phyloP scores from a whole-genome alignment of 2,888 invertebrate genomes.

The Antheraea assamensis region DNA sequence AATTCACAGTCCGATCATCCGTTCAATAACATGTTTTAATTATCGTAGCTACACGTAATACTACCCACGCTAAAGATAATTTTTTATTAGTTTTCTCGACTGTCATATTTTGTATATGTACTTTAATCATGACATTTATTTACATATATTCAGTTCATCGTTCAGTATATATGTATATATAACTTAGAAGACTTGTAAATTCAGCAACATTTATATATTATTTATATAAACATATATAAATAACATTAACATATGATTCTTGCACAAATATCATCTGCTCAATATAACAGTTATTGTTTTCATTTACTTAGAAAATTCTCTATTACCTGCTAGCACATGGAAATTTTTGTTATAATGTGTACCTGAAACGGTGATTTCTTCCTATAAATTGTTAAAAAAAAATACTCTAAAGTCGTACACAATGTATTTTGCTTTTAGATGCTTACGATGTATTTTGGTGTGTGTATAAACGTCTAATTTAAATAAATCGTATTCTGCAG shows the following conservation, averaged over 20 bases:
- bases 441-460: background rate
- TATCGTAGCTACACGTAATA: constrained; percentile 10
- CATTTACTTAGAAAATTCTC: too few relatives aligned
- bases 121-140: background rate
- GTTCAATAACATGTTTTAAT: constrained; percentile 19
- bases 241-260: background rate
- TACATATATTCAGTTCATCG: background rate
- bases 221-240: background rate
- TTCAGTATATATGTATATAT: too few relatives aligned
- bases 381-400: background rate
- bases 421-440: background rate
- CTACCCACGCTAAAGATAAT: constrained; percentile 18
- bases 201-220: too few relatives aligned
- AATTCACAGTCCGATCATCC: constrained; percentile 14
- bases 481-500: background rate
- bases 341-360: background rate
- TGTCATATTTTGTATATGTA: constrained; percentile 2
- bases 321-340: too few relatives aligned
- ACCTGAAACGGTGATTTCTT: background rate
- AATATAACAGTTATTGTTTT: background rate
- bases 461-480: background rate
- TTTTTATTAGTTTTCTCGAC: constrained; percentile 4
- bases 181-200: too few relatives aligned
- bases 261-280: background rate
- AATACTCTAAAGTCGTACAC: background rate